Base-by-base conservation (phyloP, 2,888 invertebrate genomes). In the Apotomis turbidana region DNA sequence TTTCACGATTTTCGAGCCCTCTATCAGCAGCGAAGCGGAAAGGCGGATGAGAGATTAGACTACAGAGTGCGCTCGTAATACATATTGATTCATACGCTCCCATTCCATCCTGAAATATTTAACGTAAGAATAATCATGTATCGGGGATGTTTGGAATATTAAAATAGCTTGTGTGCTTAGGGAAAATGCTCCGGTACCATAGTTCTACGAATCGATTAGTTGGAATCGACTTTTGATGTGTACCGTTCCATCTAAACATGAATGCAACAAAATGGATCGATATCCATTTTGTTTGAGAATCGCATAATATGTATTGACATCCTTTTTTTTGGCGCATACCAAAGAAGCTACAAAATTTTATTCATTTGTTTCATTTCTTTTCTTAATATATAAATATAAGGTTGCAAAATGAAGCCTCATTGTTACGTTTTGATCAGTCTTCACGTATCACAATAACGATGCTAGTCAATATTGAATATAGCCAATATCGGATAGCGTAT, bases 11-110 rank as follows among this genome's bases (percentile, higher is more conserved):
- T 71, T 72, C 72, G 68, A 68, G 63, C 68, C 68, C 72, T 68
- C 62, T 72, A 72, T 72, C 72, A 68, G 68, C 62, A 54, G 58
- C 59, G 62, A 63, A 46, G 72, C 68, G 63, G 72, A 72, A 68
- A 68, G 68, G 72, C 72, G 72, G 72, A 72, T 72, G 72, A 72
- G 72, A 72, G 72, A 72, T 72, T 72, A 72, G 62, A 68, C 63
- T 63, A 72, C 71, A 71, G 63, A 72, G 68, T 63, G 54, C 68
- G 67, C 61, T 49, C 51, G 63, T 72, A 72, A 72, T 72, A 72
- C 72, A 72, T 72, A 72, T 72, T 72, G 72, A 72, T 72, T 72
- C 72, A 63, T 72, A 68, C 59, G 62, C 72, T 58, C 38, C 63
- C 57, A 68, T 68, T 59, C 68, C 68, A 54, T 36, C 55, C 61